Base-by-base conservation (phyloP, 2,113 vertebrate species). In the Seriola dumerili region DNA sequence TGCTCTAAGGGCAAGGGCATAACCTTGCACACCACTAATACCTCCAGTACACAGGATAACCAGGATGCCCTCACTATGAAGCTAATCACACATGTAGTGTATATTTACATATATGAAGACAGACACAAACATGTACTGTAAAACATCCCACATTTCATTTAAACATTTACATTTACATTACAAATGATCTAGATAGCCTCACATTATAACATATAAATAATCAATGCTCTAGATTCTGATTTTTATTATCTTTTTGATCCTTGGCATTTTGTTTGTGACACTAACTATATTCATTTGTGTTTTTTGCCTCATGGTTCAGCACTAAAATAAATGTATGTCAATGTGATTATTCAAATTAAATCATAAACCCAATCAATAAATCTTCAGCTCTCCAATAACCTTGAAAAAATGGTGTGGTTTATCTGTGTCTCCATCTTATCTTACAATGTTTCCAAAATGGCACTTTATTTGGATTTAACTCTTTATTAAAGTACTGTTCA, bases 1-100 rank as follows among this genome's bases (percentile, higher is more conserved):
- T 32, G 42, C 40, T 63, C 42, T 63, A 2, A 90, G 81, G 73
- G 74, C 58, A 17, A 87, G 76, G 44, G 72, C 87, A 63, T 88
- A 82, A 84, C 17, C 10, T 12, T 36, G 63, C 55, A 36, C 8
- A 17, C 38, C 29, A 11, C 1, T 57, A 72, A 57, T 71, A 72
- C 42, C 59, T 80, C 64, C 42, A 78, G 50, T 42, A 71, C 63
- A 61, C 5, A 14, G 34, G 2, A 80, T 69, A 66, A 65, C 4
- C 38, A 9, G 5, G 23, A 23, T 36, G 19, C 55, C 16, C 0
- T 29, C 25, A 17, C 21, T 23, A 23, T 48, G 5, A 76, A 63
- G 8, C 12, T 57, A 44, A 62, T 55, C 4, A 69, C 25, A 58
- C 17, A 73, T 52, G 10, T 23, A 55, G 10, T n/a, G 19, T 50